Evolutionary conservation across 2,113 vertebrate genomes (phyloP).

Genomic region (Lycaon pictus): DNA sequence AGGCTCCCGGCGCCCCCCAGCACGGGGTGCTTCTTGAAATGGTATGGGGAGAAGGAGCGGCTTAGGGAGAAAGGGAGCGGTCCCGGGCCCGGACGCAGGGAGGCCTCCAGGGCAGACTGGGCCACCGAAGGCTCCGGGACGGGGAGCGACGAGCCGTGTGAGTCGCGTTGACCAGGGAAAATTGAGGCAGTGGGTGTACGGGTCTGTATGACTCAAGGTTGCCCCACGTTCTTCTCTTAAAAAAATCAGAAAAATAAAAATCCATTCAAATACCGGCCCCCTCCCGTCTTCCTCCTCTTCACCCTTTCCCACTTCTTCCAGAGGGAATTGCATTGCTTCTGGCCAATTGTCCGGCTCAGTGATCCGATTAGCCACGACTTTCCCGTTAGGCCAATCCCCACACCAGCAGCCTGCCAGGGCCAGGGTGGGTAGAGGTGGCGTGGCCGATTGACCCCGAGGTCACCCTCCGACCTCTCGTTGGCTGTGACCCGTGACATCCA

Average conservation of each 20-base stretch:
- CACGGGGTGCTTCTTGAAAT: not conserved
- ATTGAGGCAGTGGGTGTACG: not conserved
- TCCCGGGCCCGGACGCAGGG: not conserved
- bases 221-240: not conserved
- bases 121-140: not conserved
- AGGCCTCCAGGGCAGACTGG: not conserved
- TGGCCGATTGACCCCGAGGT: accelerated
- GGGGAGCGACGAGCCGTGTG: not conserved
- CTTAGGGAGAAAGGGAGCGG: accelerated
- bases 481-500: not conserved
- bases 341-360: not conserved
- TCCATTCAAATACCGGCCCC: not conserved
- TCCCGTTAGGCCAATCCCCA: not conserved
- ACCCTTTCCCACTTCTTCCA: not conserved
- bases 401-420: not conserved
- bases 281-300: not conserved
- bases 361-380: not conserved
- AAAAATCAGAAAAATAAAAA: not conserved
- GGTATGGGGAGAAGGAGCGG: not conserved
- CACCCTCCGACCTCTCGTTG: not conserved
- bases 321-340: not conserved
- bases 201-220: not conserved
- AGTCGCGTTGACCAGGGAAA: not conserved
- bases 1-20: not conserved
- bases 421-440: accelerated